Percentiles rank a stretch among this genome's conserved stretches.
Conservation (phyloP, 2,113 vertebrate genomes). For the Siniperca knerii region DNA sequence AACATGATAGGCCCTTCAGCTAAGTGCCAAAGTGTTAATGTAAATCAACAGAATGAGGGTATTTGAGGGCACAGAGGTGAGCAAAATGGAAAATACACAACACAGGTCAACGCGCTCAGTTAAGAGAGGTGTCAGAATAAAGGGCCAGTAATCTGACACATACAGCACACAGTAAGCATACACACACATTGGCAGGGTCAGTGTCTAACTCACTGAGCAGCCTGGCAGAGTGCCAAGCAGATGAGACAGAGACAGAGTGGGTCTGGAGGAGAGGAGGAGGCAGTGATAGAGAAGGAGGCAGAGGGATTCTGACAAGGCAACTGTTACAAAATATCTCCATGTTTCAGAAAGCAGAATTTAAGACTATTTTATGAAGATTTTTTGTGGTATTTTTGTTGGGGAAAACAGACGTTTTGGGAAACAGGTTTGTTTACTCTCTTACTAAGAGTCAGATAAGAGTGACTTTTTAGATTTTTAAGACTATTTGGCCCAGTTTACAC, state of each 20-base stretch:
- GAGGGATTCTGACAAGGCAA: neutral
- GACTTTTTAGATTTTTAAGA: neutral
- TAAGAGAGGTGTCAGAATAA: neutral
- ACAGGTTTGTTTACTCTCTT: neutral
- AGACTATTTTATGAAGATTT: neutral
- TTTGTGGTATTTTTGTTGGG: neutral
- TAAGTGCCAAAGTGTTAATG: neutral
- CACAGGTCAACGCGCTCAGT: neutral
- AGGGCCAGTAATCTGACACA: constrained; percentile 9
- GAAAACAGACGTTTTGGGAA: neutral
- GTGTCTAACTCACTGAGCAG: constrained; percentile 22
- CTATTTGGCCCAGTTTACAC: neutral
- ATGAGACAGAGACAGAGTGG: neutral
- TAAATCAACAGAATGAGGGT: neutral
- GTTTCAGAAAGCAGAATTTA: neutral
- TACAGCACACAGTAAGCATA: neutral
- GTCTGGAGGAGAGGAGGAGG: neutral
- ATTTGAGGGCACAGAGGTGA: neutral
- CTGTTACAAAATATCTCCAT: neutral
- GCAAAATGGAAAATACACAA: neutral
- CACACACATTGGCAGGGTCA: neutral
- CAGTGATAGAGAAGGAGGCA: neutral
- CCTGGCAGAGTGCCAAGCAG: constrained; percentile 10
- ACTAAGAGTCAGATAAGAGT: neutral
- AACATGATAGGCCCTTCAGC: neutral